Conservation (phyloP, 2,888 invertebrate genomes). For the Melinaea marsaeus region DNA sequence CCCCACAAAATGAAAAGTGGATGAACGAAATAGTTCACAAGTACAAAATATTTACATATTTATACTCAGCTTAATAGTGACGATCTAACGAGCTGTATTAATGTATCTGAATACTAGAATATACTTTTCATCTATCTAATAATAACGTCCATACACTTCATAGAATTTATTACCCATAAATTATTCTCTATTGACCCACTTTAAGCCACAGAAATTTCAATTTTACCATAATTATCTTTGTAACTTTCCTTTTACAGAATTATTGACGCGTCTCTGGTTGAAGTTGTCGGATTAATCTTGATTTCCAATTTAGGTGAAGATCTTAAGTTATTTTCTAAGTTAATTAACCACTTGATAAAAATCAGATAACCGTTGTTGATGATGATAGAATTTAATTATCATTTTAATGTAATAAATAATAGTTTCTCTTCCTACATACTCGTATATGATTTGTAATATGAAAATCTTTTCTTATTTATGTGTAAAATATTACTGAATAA, state of each 20-base stretch:
- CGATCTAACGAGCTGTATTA: slow-evolving; percentile 1
- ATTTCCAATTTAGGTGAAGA: slow-evolving; percentile 21
- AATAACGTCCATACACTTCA: not conserved
- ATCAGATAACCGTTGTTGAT: not conserved
- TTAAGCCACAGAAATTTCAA: not conserved
- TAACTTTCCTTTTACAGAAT: slow-evolving; percentile 19
- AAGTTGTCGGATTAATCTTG: slow-evolving; percentile 24
- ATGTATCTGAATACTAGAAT: not conserved
- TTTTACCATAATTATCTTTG: slow-evolving; percentile 9
- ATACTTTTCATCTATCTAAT: no score
- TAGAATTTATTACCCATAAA: not conserved
- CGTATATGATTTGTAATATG: no score
- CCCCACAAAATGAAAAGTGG: slow-evolving; percentile 24
- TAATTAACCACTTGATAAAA: slow-evolving; percentile 20
- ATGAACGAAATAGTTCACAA: slow-evolving; percentile 18
- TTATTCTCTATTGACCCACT: not conserved
- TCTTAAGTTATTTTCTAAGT: slow-evolving; percentile 15
- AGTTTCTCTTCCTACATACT: no score
- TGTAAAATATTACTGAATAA: no score
- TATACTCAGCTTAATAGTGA: not conserved
- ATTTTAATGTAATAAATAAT: not conserved
- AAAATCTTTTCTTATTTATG: no score
- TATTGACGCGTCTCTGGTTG: slow-evolving; percentile 25
- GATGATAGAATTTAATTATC: not conserved
- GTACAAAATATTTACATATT: slow-evolving; percentile 5